Evolutionary conservation across 2,888 invertebrate genomes (phyloP), one percentile per base, ranked within the genome.

Genomic region (Tenthredo distinguenda): DNA sequence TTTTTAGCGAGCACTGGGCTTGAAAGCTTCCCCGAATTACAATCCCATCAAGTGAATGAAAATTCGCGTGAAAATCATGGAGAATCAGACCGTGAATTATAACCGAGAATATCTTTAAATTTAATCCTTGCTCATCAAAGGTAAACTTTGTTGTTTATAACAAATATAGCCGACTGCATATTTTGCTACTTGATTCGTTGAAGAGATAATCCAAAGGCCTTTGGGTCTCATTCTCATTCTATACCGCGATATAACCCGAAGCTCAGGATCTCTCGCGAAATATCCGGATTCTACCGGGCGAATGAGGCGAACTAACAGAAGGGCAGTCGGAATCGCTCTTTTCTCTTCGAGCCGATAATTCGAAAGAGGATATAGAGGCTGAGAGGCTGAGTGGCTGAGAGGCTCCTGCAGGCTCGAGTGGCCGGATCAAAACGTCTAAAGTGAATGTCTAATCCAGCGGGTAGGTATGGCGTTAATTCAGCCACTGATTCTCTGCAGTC

Each of bases 361-460:
- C 62, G 62, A 26, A 81, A 81, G 81, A 81, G 81, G 62, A 81
- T 58, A 62, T 81, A 77, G 77, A 55, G 77, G 76, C 77, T 50
- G 81, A 58, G 81, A 40, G 58, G 31, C 34, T 50, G 79, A 79
- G 79, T 58, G 79, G 79, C 58, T 79, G 79, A 79, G 79, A 81
- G 79, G 79, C 58, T 81, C 40, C 21, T 62, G 26, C 62, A 31
- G 7, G 79, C 62, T 81, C 62, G 81, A 81, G 81, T 81, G 40
- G 62, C 81, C 58, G 81, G 81, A 81, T 81, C 81, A 81, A 81
- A 62, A 81, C 81, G 81, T 62, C 81, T 62, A 37, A 81, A 81
- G 81, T 81, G 81, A 81, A 81, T 81, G 81, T 81, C 81, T 81
- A 81, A 81, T 81, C 81, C 81, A 62, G 15, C 21, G 81, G 81